A percentile compares a stretch with the other conserved stretches of the same genome.
Conservation (phyloP, 2,113 vertebrate species). For the Heterocephalus glaber region DNA sequence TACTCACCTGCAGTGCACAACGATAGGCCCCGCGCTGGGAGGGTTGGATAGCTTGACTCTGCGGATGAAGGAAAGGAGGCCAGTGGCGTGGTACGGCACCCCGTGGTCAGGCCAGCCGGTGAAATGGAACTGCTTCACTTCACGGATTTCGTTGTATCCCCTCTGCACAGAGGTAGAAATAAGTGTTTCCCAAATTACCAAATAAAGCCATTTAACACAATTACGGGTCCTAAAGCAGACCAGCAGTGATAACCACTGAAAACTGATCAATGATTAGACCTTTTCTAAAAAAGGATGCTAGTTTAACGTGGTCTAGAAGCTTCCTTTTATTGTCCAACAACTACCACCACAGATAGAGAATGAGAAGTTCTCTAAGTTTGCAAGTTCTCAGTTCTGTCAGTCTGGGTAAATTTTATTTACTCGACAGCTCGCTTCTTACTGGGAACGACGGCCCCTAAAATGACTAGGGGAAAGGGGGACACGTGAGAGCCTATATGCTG, state of each 20-base stretch:
- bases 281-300: not conserved
- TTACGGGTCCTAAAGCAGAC: not conserved
- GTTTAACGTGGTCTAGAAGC: not conserved
- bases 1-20: constrained; percentile 98
- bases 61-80: constrained; percentile 97
- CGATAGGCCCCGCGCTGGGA: constrained; percentile 96
- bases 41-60: constrained; percentile 98
- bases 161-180: constrained; percentile 86
- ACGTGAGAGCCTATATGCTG: constrained; percentile 13
- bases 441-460: constrained; percentile 51
- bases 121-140: constrained; percentile 99
- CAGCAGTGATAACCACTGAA: not conserved
- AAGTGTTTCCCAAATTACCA: not conserved
- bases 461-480: constrained; percentile 1
- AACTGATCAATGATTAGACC: not conserved
- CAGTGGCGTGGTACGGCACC: constrained; percentile 98
- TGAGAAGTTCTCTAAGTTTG: not conserved
- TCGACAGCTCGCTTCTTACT: constrained; percentile 18
- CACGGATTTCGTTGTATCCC: constrained; percentile 96
- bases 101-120: constrained; percentile 99
- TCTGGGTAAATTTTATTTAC: constrained; percentile 49
- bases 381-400: not conserved
- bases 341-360: constrained; percentile 20
- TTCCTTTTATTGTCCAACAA: not conserved
- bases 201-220: constrained; percentile 39